A percentile compares a stretch with the other conserved stretches of the same genome.
These are phyloP conservation scores for Sialia sialis DNA, from an alignment of 2,113 vertebrate species.

Conservation along the genomic window DNA sequence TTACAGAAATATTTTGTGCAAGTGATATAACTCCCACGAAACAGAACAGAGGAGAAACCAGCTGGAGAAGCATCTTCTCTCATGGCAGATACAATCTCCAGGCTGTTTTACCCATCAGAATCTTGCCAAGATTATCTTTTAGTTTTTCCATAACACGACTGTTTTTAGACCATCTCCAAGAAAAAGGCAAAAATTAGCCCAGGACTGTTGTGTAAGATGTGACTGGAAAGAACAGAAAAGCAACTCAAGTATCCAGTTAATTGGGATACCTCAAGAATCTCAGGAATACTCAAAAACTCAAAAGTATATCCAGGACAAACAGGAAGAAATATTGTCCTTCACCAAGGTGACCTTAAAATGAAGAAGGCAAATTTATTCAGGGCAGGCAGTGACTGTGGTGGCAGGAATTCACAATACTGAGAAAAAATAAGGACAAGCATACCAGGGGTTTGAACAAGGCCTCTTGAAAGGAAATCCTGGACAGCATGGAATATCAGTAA, in stretches of 20 bases:
- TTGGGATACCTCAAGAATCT: neutral
- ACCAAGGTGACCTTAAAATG: neutral
- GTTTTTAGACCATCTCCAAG: neutral
- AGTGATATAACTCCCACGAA: neutral
- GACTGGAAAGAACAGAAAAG: neutral
- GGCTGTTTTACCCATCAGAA: neutral
- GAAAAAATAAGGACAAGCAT: neutral
- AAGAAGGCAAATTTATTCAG: neutral
- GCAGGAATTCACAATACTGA: neutral
- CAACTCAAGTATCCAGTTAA: neutral
- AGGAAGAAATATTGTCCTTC: neutral
- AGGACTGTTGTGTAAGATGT: neutral
- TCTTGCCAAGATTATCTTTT: neutral
- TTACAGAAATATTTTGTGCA: neutral
- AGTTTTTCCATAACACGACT: neutral
- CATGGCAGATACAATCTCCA: neutral
- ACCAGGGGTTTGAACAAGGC: neutral
- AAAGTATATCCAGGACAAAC: neutral
- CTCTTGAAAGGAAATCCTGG: neutral
- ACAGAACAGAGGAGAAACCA: neutral
- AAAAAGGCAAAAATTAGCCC: neutral
- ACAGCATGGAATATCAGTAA: neutral
- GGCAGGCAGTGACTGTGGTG: neutral
- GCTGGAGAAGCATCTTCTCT: neutral
- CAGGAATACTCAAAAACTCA: neutral